phyloP scores from a whole-genome alignment of 2,113 vertebrate species.

The Cochlearius cochlearius region DNA sequence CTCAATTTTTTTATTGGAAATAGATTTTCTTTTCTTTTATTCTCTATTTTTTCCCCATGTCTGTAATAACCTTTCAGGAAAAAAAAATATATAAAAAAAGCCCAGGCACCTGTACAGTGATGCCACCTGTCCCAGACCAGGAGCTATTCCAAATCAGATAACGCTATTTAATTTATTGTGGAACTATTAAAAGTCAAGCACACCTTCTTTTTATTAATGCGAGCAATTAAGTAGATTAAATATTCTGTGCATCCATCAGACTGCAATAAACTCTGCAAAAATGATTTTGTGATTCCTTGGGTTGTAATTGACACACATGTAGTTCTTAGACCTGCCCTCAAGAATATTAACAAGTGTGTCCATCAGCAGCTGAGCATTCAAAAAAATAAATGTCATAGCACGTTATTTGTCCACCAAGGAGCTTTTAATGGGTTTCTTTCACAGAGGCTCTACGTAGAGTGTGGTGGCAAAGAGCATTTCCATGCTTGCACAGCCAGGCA shows the following conservation, averaged over 20 bases:
- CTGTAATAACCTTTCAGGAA: background rate
- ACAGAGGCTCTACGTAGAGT: background rate
- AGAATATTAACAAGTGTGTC: background rate
- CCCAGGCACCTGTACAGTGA: background rate
- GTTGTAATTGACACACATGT: background rate
- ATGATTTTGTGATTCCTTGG: background rate
- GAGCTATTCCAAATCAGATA: background rate
- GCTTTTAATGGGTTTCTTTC: background rate
- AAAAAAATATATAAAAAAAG: background rate
- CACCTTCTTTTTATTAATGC: background rate
- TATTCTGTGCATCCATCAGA: background rate
- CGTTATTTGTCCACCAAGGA: background rate
- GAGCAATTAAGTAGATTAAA: background rate
- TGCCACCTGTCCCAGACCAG: background rate
- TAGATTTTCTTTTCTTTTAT: background rate
- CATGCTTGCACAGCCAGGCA: background rate
- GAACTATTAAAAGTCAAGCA: background rate
- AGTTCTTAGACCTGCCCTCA: background rate
- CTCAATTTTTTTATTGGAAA: conserved; percentile 15
- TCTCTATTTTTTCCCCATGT: background rate
- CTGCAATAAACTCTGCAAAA: background rate
- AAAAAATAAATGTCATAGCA: background rate
- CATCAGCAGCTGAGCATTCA: background rate
- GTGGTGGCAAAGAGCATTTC: background rate
- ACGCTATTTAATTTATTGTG: background rate